Evolutionary conservation across 2,888 invertebrate species (phyloP).

Genomic region (Pachymerium ferrugineum): DNA sequence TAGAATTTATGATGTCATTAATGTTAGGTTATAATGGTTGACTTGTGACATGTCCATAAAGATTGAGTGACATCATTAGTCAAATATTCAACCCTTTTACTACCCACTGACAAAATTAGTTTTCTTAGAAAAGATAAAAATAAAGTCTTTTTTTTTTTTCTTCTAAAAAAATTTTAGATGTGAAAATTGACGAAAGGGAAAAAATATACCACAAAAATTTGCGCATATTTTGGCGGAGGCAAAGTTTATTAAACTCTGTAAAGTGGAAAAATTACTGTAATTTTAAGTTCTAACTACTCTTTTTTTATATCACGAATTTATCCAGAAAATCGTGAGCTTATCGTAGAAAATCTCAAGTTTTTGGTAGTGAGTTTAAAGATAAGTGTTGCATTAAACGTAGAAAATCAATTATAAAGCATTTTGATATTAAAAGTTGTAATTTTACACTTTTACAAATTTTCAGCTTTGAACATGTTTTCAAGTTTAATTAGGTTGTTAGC

Average conservation of each 20-base stretch:
- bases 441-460: background rate
- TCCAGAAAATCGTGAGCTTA: constrained; percentile 9
- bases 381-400: background rate
- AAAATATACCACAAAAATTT: too few relatives aligned
- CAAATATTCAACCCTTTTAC: constrained; percentile 20
- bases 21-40: background rate
- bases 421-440: background rate
- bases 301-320: constrained; percentile 19
- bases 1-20: constrained; percentile 3
- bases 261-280: background rate
- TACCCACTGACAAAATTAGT: constrained; percentile 11
- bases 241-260: constrained; percentile 17
- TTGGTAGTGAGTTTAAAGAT: background rate
- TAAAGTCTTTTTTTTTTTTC: background rate
- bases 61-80: constrained; percentile 27
- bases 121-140: background rate
- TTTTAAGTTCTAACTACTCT: background rate
- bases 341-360: constrained; percentile 1
- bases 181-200: too few relatives aligned
- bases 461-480: too few relatives aligned
- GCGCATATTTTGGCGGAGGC: background rate
- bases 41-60: constrained; percentile 24
- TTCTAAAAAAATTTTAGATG: background rate
- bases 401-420: background rate
- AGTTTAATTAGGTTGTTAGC: too few relatives aligned